A percentile compares a stretch with the other conserved stretches of the same genome.
These are phyloP conservation scores for Scaptomyza hsui DNA, from an alignment of 1,140 invertebrate species.

Conservation along the genomic window DNA sequence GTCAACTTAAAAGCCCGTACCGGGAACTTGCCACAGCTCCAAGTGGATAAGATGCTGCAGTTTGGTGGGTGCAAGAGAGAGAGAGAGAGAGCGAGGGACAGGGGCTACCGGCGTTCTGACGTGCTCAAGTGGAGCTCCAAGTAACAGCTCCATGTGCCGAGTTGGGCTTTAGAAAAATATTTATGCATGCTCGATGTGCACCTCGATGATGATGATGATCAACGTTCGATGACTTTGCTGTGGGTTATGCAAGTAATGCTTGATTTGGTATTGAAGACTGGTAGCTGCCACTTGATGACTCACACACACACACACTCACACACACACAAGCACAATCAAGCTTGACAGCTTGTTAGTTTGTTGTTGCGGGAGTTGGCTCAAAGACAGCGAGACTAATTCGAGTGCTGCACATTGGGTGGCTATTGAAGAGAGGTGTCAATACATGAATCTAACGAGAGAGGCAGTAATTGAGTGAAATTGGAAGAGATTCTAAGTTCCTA, in stretches of 20 bases:
- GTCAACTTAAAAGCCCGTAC: conserved; percentile 54
- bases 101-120: conserved; percentile 64
- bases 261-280: conserved; percentile 81
- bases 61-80: conserved; percentile 50
- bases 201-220: conserved; percentile 35
- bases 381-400: conserved; percentile 48
- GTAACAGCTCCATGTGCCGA: conserved; percentile 44
- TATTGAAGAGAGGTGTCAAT: conserved; percentile 38
- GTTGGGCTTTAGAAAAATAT: conserved; percentile 70
- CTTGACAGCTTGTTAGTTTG: not conserved
- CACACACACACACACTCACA: conserved; percentile 49
- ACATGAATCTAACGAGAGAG: conserved; percentile 14
- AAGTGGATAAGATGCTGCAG: conserved; percentile 47
- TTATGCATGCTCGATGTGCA: conserved; percentile 62
- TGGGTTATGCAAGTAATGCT: conserved; percentile 81
- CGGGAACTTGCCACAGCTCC: conserved; percentile 39
- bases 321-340: conserved; percentile 43
- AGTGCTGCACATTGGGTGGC: conserved; percentile 43
- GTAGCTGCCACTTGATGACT: conserved; percentile 77
- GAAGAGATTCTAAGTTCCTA: not conserved
- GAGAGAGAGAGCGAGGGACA: not conserved
- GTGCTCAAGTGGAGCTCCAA: conserved; percentile 59
- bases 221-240: conserved; percentile 64
- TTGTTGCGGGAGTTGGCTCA: conserved; percentile 25
- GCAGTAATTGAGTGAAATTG: conserved; percentile 10